phyloP scores from a whole-genome alignment of 2,888 invertebrate genomes.

The Eretmocerus hayati region DNA sequence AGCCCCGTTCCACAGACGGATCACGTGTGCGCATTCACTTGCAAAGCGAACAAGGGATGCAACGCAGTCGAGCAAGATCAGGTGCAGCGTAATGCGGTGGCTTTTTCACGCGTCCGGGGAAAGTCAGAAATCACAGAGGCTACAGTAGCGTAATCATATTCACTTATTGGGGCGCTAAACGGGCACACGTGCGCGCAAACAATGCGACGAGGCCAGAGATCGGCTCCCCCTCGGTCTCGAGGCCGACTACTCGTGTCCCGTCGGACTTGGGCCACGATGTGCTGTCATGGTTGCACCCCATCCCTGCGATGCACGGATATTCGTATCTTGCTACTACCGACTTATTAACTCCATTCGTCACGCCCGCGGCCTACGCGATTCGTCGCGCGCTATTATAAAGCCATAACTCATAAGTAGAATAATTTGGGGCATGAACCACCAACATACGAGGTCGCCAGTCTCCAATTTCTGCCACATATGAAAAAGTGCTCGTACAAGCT shows the following conservation, averaged over 20 bases:
- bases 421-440: neutral
- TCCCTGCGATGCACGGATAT: no score
- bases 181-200: slow-evolving; percentile 23
- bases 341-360: slow-evolving; percentile 29
- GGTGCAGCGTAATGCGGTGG: neutral
- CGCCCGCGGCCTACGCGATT: slow-evolving; percentile 1
- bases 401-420: neutral
- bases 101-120: slow-evolving; percentile 14
- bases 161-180: slow-evolving; percentile 18
- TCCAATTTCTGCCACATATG: slow-evolving; percentile 1
- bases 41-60: no score
- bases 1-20: no score
- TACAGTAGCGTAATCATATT: no score
- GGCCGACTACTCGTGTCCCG: no score
- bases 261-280: no score
- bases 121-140: slow-evolving; percentile 6
- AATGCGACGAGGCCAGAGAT: slow-evolving; percentile 17
- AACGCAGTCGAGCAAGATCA: no score
- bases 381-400: slow-evolving; percentile 15
- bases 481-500: slow-evolving; percentile 7
- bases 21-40: no score
- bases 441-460: slow-evolving; percentile 13
- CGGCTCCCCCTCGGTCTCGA: neutral
- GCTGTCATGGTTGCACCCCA: no score
- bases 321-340: no score